Percentiles rank a stretch among this genome's conserved stretches.
Evolutionary conservation across 2,888 invertebrate species (phyloP).

Genomic region (Platynereis dumerilii): DNA sequence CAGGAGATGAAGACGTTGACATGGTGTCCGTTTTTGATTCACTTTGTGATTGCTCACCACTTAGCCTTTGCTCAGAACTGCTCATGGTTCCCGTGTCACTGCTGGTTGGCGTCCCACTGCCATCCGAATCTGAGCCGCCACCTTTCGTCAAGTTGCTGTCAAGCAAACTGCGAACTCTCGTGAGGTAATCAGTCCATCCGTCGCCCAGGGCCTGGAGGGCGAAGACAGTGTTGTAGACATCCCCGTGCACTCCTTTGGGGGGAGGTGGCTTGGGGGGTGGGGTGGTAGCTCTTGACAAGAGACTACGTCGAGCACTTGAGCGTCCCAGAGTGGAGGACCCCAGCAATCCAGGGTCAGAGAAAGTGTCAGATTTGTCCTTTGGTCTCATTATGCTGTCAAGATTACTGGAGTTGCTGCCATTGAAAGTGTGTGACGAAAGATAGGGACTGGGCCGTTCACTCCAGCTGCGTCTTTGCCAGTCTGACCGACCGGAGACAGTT

Average conservation of each 20-base stretch:
- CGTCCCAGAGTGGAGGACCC: constrained; percentile 12
- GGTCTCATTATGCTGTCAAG: background rate
- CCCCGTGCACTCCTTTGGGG: constrained; percentile 53
- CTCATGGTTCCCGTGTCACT: too few species aligned
- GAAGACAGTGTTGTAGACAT: constrained; percentile 60
- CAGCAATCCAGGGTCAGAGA: constrained; percentile 12
- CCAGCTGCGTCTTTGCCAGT: constrained; percentile 6
- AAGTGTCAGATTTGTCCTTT: constrained; percentile 8
- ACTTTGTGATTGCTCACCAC: too few species aligned
- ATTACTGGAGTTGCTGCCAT: constrained; percentile 3
- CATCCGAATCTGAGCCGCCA: too few species aligned
- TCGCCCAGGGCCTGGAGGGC: constrained; percentile 55
- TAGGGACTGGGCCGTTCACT: background rate
- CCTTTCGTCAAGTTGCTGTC: constrained; percentile 42
- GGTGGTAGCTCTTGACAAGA: constrained; percentile 16
- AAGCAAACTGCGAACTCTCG: constrained; percentile 55
- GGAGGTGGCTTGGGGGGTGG: constrained; percentile 40
- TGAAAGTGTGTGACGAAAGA: background rate
- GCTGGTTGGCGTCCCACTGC: too few species aligned
- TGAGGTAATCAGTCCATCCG: constrained; percentile 51
- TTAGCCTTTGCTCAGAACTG: too few species aligned
- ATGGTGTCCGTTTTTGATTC: too few species aligned
- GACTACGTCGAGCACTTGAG: background rate
- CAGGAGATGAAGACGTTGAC: too few species aligned
- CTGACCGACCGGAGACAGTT: too few species aligned